Base-by-base conservation (phyloP, 1,140 invertebrate species). In the Camponotus pennsylvanicus region DNA sequence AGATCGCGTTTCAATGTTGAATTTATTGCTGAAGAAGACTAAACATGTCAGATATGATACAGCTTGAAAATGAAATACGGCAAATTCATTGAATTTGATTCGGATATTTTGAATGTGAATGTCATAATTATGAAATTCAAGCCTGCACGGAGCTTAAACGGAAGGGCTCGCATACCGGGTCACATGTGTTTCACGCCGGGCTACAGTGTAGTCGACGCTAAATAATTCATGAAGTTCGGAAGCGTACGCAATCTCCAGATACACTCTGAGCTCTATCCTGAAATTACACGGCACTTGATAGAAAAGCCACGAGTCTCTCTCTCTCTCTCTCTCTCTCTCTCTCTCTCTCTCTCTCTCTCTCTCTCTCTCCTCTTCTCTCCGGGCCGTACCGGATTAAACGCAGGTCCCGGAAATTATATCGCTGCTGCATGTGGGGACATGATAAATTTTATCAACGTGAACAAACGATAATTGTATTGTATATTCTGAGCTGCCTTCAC, bases 361-460 rank as follows among this genome's bases (percentile, higher is more conserved):
- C 37, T 37, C 37, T 37, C 37, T 37, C 3, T 37, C 6, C 37
- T 40, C 37, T 40, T 49, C 45, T 83, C 69, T 73, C 63, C 40
- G 52, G 13, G 9, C 40, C 5, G 37, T 18, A 8, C 21, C 27
- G 67, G 52, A 89, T 88, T 88, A 83, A 52, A 76, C 11, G 32
- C 1, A 4, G 27, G 18, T 59, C 15, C 27, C 52, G 61, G 61
- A 88, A 75, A 73, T 85, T 88, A 69, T 32, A 63, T 27, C n/a
- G 55, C 55, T 27, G 59, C 71, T 59, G 67, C 59, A 73, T 45
- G 57, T 32, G 57, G 52, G 15, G n/a, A 70, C 78, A 70, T 49
- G 66, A 80, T 80, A 80, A 80, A 80, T 80, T 80, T 80, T 70
- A 80, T 80, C 78, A 70, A 70, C 64, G 78, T 37, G 78, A 59